phyloP scores from a whole-genome alignment of 2,113 vertebrate genomes.

The Pachypanchax playfairii region DNA sequence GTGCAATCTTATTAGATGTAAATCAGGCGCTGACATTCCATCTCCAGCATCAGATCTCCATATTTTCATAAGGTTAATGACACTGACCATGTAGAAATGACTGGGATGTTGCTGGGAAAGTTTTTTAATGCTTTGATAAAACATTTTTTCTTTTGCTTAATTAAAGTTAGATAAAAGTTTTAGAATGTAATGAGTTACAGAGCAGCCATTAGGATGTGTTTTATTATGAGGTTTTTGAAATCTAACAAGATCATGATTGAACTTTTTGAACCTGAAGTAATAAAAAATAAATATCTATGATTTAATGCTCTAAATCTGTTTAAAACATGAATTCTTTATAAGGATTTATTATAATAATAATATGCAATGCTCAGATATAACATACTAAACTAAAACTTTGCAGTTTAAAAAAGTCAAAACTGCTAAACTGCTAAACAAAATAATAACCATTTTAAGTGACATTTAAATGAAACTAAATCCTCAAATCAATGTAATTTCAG shows the following conservation, averaged over 20 bases:
- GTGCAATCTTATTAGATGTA: constrained; percentile 23
- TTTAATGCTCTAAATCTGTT: too few relatives aligned
- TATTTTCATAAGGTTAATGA: constrained; percentile 52
- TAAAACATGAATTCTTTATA: too few relatives aligned
- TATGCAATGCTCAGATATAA: too few relatives aligned
- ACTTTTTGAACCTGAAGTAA: neutral
- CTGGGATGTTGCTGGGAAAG: constrained; percentile 21
- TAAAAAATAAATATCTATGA: neutral
- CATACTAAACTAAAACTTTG: too few relatives aligned
- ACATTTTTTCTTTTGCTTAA: constrained; percentile 24
- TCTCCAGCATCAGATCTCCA: constrained; percentile 5
- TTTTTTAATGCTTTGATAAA: constrained; percentile 27
- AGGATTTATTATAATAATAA: too few relatives aligned
- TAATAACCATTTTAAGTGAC: too few relatives aligned
- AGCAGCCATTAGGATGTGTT: constrained; percentile 18
- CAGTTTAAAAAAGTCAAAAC: too few relatives aligned
- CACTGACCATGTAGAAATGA: constrained; percentile 9
- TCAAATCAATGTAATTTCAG: neutral
- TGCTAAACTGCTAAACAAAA: too few relatives aligned
- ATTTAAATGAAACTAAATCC: too few relatives aligned
- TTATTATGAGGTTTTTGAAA: neutral
- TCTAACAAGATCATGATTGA: constrained; percentile 11
- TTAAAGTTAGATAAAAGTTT: constrained; percentile 29
- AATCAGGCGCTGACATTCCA: constrained; percentile 36
- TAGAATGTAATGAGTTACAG: constrained; percentile 9